Conservation (phyloP, 1,140 invertebrate genomes). For the Drosophila orosa region DNA sequence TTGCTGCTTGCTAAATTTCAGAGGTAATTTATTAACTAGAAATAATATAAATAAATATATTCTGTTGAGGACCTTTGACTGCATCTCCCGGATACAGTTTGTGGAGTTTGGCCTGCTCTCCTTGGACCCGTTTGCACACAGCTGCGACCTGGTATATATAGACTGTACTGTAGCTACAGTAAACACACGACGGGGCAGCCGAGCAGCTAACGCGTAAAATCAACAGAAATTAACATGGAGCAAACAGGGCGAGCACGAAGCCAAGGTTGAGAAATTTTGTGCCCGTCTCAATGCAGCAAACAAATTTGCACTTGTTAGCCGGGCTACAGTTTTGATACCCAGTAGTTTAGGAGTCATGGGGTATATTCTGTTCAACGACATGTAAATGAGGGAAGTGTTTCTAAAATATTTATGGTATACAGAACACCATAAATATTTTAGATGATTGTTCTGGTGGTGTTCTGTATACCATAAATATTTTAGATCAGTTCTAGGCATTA, state of each 20-base stretch:
- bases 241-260: slow-evolving; percentile 38
- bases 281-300: slow-evolving; percentile 51
- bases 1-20: background rate
- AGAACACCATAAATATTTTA: too few relatives aligned
- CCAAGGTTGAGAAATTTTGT: slow-evolving; percentile 43
- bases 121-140: slow-evolving; percentile 35
- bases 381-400: background rate
- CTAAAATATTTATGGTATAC: too few relatives aligned
- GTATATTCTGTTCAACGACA: background rate
- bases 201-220: slow-evolving; percentile 54
- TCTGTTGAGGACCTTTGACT: background rate
- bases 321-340: slow-evolving; percentile 1
- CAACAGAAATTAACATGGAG: slow-evolving; percentile 63
- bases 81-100: slow-evolving; percentile 1
- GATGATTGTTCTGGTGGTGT: too few relatives aligned
- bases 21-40: background rate
- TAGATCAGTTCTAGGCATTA: background rate
- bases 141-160: slow-evolving; percentile 27
- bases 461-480: too few relatives aligned
- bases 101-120: background rate
- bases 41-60: background rate
- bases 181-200: slow-evolving; percentile 41
- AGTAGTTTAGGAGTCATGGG: background rate
- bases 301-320: slow-evolving; percentile 71
- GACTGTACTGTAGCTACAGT: slow-evolving; percentile 34